Conservation (phyloP, 2,797 vertebrate genomes). For the Ctenosaura bakeri region DNA sequence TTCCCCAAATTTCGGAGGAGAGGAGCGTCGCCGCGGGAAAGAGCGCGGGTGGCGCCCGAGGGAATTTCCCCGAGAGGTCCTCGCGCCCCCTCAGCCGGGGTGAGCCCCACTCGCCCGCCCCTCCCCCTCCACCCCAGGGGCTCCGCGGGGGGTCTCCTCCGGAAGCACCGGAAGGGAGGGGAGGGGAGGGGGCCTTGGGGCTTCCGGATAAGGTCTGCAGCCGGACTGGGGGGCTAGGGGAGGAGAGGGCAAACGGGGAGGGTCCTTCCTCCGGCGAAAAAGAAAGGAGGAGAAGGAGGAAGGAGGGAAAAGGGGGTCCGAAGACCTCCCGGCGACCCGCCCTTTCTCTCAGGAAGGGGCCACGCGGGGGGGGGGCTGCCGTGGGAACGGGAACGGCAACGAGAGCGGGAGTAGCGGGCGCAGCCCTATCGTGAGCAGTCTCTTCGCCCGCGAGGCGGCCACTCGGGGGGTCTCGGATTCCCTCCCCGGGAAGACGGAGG, state of each 20-base stretch:
- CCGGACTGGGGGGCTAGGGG: too few relatives aligned
- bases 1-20: slow-evolving; percentile 77
- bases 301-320: slow-evolving; percentile 30
- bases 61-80: slow-evolving; percentile 73
- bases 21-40: slow-evolving; percentile 80
- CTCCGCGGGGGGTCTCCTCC: too few relatives aligned
- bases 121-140: too few relatives aligned
- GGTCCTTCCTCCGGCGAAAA: slow-evolving; percentile 35
- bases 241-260: too few relatives aligned
- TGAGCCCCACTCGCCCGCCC: too few relatives aligned
- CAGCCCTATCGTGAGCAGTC: not conserved
- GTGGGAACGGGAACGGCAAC: too few relatives aligned
- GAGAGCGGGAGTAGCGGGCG: too few relatives aligned
- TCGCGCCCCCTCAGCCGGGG: not conserved
- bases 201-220: slow-evolving; percentile 50
- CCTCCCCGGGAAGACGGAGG: not conserved
- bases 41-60: slow-evolving; percentile 76
- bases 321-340: slow-evolving; percentile 5
- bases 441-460: too few relatives aligned
- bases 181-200: slow-evolving; percentile 48
- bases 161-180: too few relatives aligned
- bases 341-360: slow-evolving; percentile 6
- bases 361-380: too few relatives aligned
- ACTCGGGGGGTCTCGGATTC: too few relatives aligned
- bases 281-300: too few relatives aligned